A percentile compares a stretch with the other conserved stretches of the same genome.
These are phyloP conservation scores for Cynodonichthys magdalenae DNA, from an alignment of 2,797 vertebrate species.

Conservation along the genomic window DNA sequence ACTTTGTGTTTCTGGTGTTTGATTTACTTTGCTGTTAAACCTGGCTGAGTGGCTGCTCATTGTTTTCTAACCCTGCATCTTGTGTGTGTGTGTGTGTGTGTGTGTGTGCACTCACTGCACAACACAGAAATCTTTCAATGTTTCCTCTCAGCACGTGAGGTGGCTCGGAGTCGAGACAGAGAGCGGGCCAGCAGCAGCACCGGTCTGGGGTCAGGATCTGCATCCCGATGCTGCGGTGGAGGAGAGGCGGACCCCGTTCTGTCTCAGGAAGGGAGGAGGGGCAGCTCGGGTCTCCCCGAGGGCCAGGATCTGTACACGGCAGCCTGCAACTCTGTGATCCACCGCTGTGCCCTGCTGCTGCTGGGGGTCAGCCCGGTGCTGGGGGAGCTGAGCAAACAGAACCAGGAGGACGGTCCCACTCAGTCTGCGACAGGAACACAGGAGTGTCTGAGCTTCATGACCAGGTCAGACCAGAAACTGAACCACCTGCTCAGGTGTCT, in stretches of 20 bases:
- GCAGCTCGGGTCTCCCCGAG: slow-evolving; percentile 87
- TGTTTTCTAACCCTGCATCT: slow-evolving; percentile 71
- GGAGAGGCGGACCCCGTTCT: slow-evolving; percentile 83
- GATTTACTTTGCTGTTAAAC: not conserved
- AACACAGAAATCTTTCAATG: slow-evolving; percentile 99
- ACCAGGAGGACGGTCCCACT: slow-evolving; percentile 82
- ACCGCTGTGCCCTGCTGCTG: slow-evolving; percentile 93
- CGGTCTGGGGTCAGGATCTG: slow-evolving; percentile 70
- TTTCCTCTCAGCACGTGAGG: slow-evolving; percentile 99
- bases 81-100: slow-evolving; percentile 42
- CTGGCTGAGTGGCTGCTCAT: slow-evolving; percentile 29
- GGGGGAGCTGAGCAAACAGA: slow-evolving; percentile 84
- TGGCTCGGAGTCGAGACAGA: slow-evolving; percentile 91
- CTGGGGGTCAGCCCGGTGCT: slow-evolving; percentile 92
- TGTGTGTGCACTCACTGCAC: slow-evolving; percentile 76
- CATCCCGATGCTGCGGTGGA: slow-evolving; percentile 71
- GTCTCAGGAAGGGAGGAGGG: slow-evolving; percentile 86
- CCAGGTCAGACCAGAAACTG: slow-evolving; percentile 80
- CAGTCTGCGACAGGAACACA: slow-evolving; percentile 78
- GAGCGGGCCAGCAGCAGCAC: slow-evolving; percentile 85
- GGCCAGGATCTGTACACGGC: slow-evolving; percentile 96
- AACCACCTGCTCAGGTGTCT: no score
- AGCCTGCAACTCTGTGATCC: slow-evolving; percentile 95
- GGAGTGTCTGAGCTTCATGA: slow-evolving; percentile 90
- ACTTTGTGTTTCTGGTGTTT: not conserved